These are phyloP conservation scores for Trididemnum clinides DNA, from an alignment of 23 tunicate species.

Conservation along the genomic window DNA sequence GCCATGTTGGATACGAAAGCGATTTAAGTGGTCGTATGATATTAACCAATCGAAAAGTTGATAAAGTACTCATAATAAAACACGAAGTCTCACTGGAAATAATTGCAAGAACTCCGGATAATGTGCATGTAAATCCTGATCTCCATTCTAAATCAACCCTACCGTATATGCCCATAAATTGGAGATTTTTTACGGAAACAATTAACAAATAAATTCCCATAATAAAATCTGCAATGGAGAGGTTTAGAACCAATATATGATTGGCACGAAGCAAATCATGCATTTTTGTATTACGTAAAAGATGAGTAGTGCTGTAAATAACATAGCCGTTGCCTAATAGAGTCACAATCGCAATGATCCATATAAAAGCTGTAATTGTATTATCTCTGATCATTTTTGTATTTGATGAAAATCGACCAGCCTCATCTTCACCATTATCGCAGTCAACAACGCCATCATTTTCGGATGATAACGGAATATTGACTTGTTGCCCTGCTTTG, in stretches of 20 bases:
- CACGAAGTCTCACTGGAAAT: constrained; percentile 73
- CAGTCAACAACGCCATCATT: constrained; percentile 68
- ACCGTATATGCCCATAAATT: constrained; percentile 49
- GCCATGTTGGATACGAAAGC: not conserved
- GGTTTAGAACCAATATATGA: constrained; percentile 58
- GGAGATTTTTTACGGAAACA: constrained; percentile 23
- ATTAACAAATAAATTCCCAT: constrained; percentile 73
- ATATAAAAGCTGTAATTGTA: constrained; percentile 17
- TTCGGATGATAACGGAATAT: not conserved
- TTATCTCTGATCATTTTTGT: constrained; percentile 42
- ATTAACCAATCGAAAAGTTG: not conserved
- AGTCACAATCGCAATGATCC: constrained; percentile 59
- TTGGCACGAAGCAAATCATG: not conserved
- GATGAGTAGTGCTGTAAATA: constrained; percentile 4
- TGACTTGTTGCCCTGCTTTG: constrained; percentile 3
- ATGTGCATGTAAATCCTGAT: constrained; percentile 28
- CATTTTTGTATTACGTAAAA: not conserved
- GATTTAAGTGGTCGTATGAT: not conserved
- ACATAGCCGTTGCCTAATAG: constrained; percentile 56
- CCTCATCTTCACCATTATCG: constrained; percentile 57
- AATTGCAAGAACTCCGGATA: constrained; percentile 42
- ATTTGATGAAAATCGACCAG: constrained; percentile 58
- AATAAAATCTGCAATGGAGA: constrained; percentile 63
- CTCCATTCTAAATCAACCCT: constrained; percentile 54
- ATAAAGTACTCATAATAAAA: constrained; percentile 30